A percentile compares a stretch with the other conserved stretches of the same genome.
Evolutionary conservation across 2,113 vertebrate species (phyloP).

Genomic region (Tringa solitaria): DNA sequence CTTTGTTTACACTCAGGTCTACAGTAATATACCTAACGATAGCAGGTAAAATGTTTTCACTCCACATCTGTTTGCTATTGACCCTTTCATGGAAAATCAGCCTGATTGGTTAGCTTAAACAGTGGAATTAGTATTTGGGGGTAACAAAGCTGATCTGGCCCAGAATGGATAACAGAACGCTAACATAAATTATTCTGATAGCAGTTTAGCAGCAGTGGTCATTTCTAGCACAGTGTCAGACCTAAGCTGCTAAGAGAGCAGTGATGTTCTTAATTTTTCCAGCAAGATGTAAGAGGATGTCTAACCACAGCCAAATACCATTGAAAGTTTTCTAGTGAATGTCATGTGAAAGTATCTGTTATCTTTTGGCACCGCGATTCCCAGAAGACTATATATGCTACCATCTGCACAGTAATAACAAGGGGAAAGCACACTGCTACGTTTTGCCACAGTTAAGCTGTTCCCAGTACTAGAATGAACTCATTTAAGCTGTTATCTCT

Average conservation of each 20-base stretch:
- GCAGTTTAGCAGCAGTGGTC: neutral
- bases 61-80: neutral
- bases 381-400: conserved; percentile 7
- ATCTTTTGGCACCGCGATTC: neutral
- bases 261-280: neutral
- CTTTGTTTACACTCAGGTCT: neutral
- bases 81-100: neutral
- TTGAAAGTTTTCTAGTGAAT: conserved; percentile 17
- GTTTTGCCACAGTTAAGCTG: conserved; percentile 14
- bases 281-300: neutral
- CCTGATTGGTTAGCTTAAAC: neutral
- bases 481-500: conserved; percentile 45
- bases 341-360: conserved; percentile 34
- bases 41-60: neutral
- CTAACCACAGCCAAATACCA: neutral
- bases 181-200: neutral
- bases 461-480: conserved; percentile 11
- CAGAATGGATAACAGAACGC: neutral
- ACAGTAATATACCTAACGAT: neutral
- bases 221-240: neutral
- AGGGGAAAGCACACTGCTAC: neutral
- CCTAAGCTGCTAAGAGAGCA: neutral
- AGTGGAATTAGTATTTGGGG: neutral
- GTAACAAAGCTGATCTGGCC: neutral
- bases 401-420: conserved; percentile 14